Evolutionary conservation across 2,113 vertebrate genomes (phyloP).

Genomic region (Montifringilla adamsi): DNA sequence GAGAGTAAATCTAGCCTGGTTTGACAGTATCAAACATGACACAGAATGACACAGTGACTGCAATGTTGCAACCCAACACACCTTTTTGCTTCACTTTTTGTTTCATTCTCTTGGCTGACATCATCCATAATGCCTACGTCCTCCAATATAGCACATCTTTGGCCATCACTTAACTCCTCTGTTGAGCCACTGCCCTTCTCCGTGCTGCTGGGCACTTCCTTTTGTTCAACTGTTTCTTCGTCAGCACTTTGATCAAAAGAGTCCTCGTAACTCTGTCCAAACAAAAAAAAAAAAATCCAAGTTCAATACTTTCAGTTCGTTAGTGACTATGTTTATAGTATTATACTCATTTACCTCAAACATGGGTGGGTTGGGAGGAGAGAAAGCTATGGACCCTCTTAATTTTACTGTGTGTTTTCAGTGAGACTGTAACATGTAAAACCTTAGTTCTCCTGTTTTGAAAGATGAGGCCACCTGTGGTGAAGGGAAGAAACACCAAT

Average conservation of each 20-base stretch:
- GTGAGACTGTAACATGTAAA: not conserved
- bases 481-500: not conserved
- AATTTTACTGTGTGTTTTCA: not conserved
- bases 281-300: not conserved
- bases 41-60: not conserved
- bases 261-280: constrained; percentile 52
- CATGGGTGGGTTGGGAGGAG: not conserved
- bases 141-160: not conserved
- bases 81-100: constrained; percentile 63
- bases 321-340: not conserved
- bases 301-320: not conserved
- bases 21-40: not conserved
- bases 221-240: constrained; percentile 22
- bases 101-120: not conserved
- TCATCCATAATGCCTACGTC: not conserved
- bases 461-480: not conserved
- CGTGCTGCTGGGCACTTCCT: not conserved
- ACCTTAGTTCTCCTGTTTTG: not conserved
- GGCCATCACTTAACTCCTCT: constrained; percentile 7
- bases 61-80: not conserved
- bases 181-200: not conserved
- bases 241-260: constrained; percentile 29
- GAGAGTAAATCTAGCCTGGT: not conserved
- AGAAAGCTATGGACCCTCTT: not conserved
- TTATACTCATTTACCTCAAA: not conserved